These are phyloP conservation scores for Arge pagana DNA, from an alignment of 2,888 invertebrate genomes.

Conservation along the genomic window DNA sequence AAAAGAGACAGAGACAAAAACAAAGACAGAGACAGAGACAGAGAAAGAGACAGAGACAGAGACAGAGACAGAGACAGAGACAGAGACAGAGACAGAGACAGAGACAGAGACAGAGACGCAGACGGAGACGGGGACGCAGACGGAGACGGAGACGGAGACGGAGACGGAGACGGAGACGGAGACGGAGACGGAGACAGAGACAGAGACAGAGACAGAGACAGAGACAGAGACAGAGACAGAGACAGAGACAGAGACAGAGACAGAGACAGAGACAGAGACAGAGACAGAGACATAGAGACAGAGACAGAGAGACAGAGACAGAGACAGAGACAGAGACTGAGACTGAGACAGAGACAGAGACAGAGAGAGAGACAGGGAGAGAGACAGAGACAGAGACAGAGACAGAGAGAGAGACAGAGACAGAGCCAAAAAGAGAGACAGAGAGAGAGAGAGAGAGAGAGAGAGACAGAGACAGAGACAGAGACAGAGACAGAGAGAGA, in stretches of 20 bases:
- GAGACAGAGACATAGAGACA: not conserved
- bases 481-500: not conserved
- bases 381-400: not conserved
- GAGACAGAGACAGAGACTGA: not conserved
- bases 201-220: not conserved
- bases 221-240: constrained; percentile 2
- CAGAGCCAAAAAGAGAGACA: no score
- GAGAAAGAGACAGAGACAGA: not conserved
- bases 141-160: not conserved
- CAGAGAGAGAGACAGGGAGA: no score
- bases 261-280: not conserved
- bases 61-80: not conserved
- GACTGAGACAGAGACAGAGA: not conserved
- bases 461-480: not conserved
- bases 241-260: constrained; percentile 1
- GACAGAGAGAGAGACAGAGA: not conserved
- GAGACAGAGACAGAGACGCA: constrained; percentile 2
- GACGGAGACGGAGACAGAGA: no score
- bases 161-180: not conserved
- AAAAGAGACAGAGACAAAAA: no score
- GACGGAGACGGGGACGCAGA: not conserved
- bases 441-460: not conserved
- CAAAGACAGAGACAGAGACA: no score
- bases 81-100: not conserved
- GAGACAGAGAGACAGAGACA: not conserved